Percentiles rank a stretch among this genome's conserved stretches.
phyloP scores from a whole-genome alignment of 2,797 vertebrate species.

The Silurus aristotelis region DNA sequence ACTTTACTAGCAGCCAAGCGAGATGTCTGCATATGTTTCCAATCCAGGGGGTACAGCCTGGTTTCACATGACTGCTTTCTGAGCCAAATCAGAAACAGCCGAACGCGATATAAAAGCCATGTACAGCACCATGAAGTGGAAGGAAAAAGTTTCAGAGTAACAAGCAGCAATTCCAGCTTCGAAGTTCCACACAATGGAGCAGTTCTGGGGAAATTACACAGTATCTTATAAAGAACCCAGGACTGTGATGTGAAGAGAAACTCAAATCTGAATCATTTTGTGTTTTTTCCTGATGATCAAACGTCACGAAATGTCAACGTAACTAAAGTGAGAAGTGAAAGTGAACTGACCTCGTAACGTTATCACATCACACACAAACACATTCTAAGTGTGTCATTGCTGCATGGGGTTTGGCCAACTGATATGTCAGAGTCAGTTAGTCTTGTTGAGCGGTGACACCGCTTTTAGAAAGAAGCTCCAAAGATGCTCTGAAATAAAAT shows the following conservation, averaged over 20 bases:
- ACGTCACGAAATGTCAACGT: neutral
- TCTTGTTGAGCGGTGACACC: neutral
- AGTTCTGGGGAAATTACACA: neutral
- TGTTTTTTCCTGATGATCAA: neutral
- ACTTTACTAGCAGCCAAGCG: neutral
- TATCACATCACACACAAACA: neutral
- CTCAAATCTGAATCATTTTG: neutral
- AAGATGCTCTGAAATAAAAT: neutral
- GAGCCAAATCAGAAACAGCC: constrained; percentile 4
- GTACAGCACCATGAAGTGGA: neutral
- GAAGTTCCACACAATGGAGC: neutral
- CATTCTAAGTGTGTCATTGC: neutral
- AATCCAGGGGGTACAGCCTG: neutral
- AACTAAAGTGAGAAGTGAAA: neutral
- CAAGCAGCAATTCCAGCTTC: neutral
- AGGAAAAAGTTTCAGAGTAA: neutral
- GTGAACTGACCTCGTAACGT: neutral
- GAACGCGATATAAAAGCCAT: neutral
- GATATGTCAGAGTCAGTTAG: neutral
- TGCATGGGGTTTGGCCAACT: neutral
- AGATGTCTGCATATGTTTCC: constrained; percentile 3
- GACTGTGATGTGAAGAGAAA: constrained; percentile 3
- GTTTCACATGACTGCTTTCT: neutral
- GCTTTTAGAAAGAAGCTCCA: neutral
- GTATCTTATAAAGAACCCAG: neutral